Base-by-base conservation (phyloP, 2,888 invertebrate species). In the Chymomyza caudatula region DNA sequence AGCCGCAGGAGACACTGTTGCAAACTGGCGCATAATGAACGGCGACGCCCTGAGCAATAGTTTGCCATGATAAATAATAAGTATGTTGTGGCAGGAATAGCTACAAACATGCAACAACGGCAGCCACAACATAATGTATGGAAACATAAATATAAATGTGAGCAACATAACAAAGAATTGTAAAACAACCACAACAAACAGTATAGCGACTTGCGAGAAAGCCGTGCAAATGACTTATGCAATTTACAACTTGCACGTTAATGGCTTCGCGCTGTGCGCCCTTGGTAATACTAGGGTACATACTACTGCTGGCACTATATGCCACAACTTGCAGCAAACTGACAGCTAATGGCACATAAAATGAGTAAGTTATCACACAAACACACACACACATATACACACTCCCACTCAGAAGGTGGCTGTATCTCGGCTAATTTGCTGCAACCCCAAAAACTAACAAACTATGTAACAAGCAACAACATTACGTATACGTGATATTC, bases 331-430 rank as follows among this genome's bases (percentile, higher is more conserved):
- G 8, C 29, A 37, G 29, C 29, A 47, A 47, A 2, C 17, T 51
- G 83, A 77, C 83, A 85, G 76, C 76, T 78, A 83, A 85, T 85
- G 73, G 84, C 81, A 83, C 85, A 85, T 85, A 85, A 81, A 81
- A 80, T 85, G 85, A 81, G 81, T 85, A 85, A 81, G 80, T 85
- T 81, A 81, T 85, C 80, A 77, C 85, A 75, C 13, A 5, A 4
- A 47, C 47, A 17, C 17, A 17, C 1, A 47, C 80, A 77, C 84
- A 75, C 13, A 17, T 6, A 47, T n/a, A 17, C 17, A 44, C 17
- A 55, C 55, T 22, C 11, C 15, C 29, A 55, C 37, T 15, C 42
- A 42, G 8, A 55, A 11, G 23, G 15, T 15, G 2, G 2, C 11
- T 37, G 11, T 37, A 11, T 37, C 29, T 37, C 23, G 70, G 83